Evolutionary conservation across 2,797 vertebrate species (phyloP).

Genomic region (Macropodus opercularis): DNA sequence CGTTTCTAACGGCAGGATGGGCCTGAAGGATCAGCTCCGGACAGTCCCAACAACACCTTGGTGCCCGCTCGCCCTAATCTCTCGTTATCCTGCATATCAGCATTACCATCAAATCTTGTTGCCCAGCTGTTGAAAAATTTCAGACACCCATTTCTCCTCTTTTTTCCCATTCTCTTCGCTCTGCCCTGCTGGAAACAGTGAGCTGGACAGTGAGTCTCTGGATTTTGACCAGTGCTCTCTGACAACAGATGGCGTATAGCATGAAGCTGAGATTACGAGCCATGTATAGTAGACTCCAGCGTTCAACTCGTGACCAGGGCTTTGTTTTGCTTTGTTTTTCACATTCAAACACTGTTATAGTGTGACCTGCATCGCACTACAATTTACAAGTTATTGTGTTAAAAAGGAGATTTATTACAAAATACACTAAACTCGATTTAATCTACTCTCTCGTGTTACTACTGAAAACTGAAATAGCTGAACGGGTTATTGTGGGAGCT

Average conservation of each 20-base stretch:
- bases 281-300: constrained; percentile 34
- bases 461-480: too few relatives aligned
- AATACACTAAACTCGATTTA: too few relatives aligned
- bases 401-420: too few relatives aligned
- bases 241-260: constrained; percentile 58
- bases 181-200: not conserved
- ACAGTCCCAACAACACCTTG: constrained; percentile 30
- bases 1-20: constrained; percentile 2
- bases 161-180: not conserved
- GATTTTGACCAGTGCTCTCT: constrained; percentile 14
- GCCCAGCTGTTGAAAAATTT: constrained; percentile 28
- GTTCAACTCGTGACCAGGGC: constrained; percentile 22
- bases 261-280: constrained; percentile 57
- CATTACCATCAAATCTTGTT: constrained; percentile 15
- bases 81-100: constrained; percentile 30
- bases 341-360: constrained; percentile 5
- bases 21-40: constrained; percentile 19
- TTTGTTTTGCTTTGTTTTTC: constrained; percentile 29
- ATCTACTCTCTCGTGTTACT: too few relatives aligned
- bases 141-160: not conserved
- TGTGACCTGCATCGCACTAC: constrained; percentile 10
- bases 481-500: too few relatives aligned
- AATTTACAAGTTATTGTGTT: not conserved
- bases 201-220: not conserved
- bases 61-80: constrained; percentile 30